Evolutionary conservation across 2,113 vertebrate species (phyloP).

Genomic region (Podocnemis expansa): DNA sequence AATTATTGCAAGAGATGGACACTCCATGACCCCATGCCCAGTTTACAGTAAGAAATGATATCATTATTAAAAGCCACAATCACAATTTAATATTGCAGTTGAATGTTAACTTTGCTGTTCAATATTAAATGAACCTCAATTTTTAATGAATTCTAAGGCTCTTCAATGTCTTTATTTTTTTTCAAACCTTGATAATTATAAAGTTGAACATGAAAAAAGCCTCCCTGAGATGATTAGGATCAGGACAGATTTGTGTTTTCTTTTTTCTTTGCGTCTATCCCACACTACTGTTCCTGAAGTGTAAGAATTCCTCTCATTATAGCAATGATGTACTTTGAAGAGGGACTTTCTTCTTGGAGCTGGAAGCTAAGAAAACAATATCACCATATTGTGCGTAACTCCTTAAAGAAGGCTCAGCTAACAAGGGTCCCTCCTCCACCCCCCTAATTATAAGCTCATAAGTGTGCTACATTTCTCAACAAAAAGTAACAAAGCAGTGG

Average conservation of each 20-base stretch:
- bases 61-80: neutral
- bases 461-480: neutral
- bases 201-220: neutral
- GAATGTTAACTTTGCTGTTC: neutral
- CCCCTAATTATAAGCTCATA: neutral
- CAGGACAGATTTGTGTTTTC: neutral
- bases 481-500: neutral
- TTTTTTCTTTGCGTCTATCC: neutral
- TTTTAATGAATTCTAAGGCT: neutral
- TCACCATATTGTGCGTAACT: neutral
- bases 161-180: neutral
- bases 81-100: neutral
- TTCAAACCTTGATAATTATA: neutral
- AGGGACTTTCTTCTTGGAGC: neutral
- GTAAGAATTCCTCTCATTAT: neutral
- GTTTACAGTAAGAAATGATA: neutral
- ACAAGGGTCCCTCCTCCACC: neutral
- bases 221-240: neutral
- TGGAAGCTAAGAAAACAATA: neutral
- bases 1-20: neutral
- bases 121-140: neutral
- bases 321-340: neutral
- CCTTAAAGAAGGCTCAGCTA: neutral
- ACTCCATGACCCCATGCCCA: neutral
- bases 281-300: neutral